Conservation (phyloP, 2,797 vertebrate genomes). For the Helarctos malayanus region DNA sequence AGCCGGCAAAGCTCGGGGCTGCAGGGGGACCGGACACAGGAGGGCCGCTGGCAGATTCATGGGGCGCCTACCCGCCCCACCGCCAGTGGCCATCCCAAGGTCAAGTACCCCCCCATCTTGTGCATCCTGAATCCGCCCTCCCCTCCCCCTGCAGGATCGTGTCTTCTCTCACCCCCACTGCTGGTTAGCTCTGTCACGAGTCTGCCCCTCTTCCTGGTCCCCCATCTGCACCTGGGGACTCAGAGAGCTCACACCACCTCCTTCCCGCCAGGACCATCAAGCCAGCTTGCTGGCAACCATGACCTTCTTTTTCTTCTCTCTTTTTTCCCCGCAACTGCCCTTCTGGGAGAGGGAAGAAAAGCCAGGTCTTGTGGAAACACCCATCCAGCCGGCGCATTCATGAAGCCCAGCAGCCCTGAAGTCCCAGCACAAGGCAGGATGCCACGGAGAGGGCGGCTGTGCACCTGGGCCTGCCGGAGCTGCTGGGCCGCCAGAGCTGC, state of each 20-base stretch:
- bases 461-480: not conserved
- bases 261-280: not conserved
- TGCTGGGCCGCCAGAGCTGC: not conserved
- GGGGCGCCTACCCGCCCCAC: not conserved
- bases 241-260: not conserved
- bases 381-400: not conserved
- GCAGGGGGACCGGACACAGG: accelerated
- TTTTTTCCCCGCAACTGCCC: not conserved
- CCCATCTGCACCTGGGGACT: not conserved
- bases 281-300: not conserved
- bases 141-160: not conserved
- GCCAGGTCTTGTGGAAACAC: not conserved
- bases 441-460: not conserved
- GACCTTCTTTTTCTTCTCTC: not conserved
- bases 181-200: not conserved
- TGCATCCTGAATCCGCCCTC: not conserved
- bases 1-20: not conserved
- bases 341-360: slow-evolving; percentile 50
- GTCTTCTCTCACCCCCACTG: not conserved
- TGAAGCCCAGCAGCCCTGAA: not conserved
- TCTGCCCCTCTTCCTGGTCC: not conserved
- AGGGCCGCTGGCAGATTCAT: not conserved
- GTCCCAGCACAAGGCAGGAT: not conserved
- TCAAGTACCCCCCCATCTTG: accelerated
- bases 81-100: not conserved